Conservation (phyloP, 2,797 vertebrate species). For the Protonibea diacanthus region DNA sequence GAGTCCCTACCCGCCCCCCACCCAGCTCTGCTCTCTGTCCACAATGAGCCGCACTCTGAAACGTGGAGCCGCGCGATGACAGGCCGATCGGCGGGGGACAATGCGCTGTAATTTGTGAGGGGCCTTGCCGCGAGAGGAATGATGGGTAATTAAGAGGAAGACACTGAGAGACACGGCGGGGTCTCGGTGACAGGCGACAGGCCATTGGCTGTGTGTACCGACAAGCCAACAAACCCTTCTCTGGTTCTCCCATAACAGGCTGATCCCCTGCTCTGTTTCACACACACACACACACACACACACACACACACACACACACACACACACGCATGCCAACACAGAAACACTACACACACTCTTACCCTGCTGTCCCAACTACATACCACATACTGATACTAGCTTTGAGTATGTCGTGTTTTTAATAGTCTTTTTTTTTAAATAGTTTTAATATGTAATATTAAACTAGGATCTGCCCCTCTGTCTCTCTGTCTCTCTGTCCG, state of each 20-base stretch:
- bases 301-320: slow-evolving; percentile 27
- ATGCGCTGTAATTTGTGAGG: slow-evolving; percentile 89
- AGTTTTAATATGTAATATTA: background rate
- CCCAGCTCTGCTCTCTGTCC: slow-evolving; percentile 60
- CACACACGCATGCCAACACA: slow-evolving; percentile 25
- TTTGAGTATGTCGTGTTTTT: background rate
- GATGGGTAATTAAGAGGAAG: slow-evolving; percentile 89
- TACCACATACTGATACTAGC: slow-evolving; percentile 5
- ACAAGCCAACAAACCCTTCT: slow-evolving; percentile 72
- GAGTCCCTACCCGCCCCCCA: slow-evolving; percentile 38
- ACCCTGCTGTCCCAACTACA: slow-evolving; percentile 18
- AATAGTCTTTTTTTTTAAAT: background rate
- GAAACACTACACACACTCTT: slow-evolving; percentile 18
- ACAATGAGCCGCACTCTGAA: slow-evolving; percentile 81
- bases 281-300: slow-evolving; percentile 32
- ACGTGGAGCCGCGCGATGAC: slow-evolving; percentile 86
- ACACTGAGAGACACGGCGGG: slow-evolving; percentile 80
- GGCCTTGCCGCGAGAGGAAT: slow-evolving; percentile 82
- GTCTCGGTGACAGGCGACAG: slow-evolving; percentile 82
- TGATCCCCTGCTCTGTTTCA: slow-evolving; percentile 47
- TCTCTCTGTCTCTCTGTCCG: background rate
- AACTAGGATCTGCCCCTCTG: background rate
- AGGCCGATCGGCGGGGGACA: slow-evolving; percentile 86
- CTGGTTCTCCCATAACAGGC: slow-evolving; percentile 61
- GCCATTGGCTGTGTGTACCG: slow-evolving; percentile 78